Percentiles rank a stretch among this genome's conserved stretches.
Conservation (phyloP, 2,888 invertebrate species). For the Lycocerus yunnanus region DNA sequence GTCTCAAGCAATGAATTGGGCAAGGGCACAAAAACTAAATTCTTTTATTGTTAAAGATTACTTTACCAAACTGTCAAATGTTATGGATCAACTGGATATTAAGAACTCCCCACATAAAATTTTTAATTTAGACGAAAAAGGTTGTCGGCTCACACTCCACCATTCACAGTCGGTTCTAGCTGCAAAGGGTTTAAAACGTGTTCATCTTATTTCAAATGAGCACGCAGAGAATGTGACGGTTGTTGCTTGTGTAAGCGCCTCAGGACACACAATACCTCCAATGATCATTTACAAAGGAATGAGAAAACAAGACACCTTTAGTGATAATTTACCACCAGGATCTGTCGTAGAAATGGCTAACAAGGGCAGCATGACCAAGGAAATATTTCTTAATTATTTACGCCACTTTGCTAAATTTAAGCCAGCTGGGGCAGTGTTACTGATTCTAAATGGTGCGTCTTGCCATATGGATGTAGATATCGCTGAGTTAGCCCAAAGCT, state of each 20-base stretch:
- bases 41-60: constrained; percentile 36
- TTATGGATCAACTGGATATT: constrained; percentile 2
- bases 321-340: constrained; percentile 10
- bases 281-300: neutral
- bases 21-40: constrained; percentile 37
- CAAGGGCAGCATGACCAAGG: constrained; percentile 8
- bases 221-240: neutral
- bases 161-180: neutral
- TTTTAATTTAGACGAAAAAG: constrained; percentile 39
- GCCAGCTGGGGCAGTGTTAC: constrained; percentile 25
- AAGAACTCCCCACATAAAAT: constrained; percentile 33
- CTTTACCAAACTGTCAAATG: constrained; percentile 34
- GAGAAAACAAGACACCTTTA: neutral
- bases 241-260: neutral
- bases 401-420: constrained; percentile 31
- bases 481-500: neutral
- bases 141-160: neutral
- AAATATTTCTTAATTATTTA: constrained; percentile 6
- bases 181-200: neutral
- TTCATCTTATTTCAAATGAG: neutral
- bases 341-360: too few relatives aligned
- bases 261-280: neutral
- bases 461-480: constrained; percentile 28
- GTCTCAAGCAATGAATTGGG: constrained; percentile 40
- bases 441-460: constrained; percentile 38